Evolutionary conservation across 2,113 vertebrate genomes (phyloP).

Genomic region (Tachycineta bicolor): DNA sequence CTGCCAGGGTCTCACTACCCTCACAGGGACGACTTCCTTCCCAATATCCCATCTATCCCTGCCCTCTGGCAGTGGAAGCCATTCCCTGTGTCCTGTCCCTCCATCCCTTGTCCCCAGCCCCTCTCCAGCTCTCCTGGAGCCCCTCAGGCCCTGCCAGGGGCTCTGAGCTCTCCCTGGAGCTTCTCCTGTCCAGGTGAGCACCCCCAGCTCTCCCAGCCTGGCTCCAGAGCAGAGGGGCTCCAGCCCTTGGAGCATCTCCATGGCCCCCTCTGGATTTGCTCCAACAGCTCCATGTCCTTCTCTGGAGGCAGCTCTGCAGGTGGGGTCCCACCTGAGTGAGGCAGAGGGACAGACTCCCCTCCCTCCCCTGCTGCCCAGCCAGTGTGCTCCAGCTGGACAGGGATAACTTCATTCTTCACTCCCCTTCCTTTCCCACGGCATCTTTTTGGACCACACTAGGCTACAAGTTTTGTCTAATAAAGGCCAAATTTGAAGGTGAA

Average conservation of each 20-base stretch:
- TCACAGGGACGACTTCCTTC: rapidly evolving
- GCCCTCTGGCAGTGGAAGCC: background rate
- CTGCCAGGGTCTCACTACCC: rapidly evolving
- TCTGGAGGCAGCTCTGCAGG: background rate
- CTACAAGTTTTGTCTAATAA: background rate
- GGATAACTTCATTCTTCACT: background rate
- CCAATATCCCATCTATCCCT: background rate
- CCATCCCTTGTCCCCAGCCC: background rate
- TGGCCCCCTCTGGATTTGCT: rapidly evolving
- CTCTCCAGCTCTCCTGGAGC: background rate
- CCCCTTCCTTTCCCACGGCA: background rate
- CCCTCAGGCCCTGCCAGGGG: rapidly evolving
- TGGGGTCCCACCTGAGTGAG: background rate
- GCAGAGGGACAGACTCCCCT: background rate
- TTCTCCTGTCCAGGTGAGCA: background rate
- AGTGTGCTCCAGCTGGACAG: background rate
- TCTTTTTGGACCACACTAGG: background rate
- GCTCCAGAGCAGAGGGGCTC: background rate
- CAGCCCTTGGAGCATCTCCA: rapidly evolving
- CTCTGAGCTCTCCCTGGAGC: rapidly evolving
- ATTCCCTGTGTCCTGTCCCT: rapidly evolving
- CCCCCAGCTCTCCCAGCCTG: background rate
- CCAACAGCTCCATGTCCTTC: background rate
- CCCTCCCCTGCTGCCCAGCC: background rate
- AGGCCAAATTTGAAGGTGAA: background rate